Evolutionary conservation across 2,888 invertebrate species (phyloP).

Genomic region (Slavum lentiscoides): DNA sequence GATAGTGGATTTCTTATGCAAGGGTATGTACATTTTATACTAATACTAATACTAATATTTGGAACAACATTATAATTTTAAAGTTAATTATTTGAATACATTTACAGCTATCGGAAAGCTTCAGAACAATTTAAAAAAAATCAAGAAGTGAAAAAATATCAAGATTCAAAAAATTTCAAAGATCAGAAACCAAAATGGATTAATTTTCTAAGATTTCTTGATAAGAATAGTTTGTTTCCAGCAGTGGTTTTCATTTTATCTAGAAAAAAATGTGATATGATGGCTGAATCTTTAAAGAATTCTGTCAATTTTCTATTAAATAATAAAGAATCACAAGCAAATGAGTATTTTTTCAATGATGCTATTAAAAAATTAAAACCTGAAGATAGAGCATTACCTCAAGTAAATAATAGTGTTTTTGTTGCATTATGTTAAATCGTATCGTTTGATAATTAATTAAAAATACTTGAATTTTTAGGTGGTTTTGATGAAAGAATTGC

Average conservation of each 20-base stretch:
- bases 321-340: constrained; percentile 79
- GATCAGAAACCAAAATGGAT: constrained; percentile 76
- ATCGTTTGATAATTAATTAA: background rate
- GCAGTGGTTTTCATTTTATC: constrained; percentile 94
- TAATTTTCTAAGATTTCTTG: constrained; percentile 75
- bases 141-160: constrained; percentile 42
- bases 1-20: constrained; percentile 72
- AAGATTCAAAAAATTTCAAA: constrained; percentile 27
- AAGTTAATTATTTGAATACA: constrained; percentile 8
- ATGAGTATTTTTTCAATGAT: constrained; percentile 82
- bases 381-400: constrained; percentile 85
- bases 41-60: too few relatives aligned
- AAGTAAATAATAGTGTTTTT: constrained; percentile 63
- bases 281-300: constrained; percentile 64
- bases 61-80: background rate
- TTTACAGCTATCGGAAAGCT: constrained; percentile 43
- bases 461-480: constrained; percentile 61
- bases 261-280: constrained; percentile 76
- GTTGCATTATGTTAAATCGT: background rate
- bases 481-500: constrained; percentile 68
- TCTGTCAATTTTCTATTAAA: constrained; percentile 64
- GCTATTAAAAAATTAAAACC: constrained; percentile 82
- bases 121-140: constrained; percentile 34
- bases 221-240: constrained; percentile 81
- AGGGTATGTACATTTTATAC: constrained; percentile 64